Base-by-base conservation (phyloP, 2,113 vertebrate species). In the Carassius carassius region DNA sequence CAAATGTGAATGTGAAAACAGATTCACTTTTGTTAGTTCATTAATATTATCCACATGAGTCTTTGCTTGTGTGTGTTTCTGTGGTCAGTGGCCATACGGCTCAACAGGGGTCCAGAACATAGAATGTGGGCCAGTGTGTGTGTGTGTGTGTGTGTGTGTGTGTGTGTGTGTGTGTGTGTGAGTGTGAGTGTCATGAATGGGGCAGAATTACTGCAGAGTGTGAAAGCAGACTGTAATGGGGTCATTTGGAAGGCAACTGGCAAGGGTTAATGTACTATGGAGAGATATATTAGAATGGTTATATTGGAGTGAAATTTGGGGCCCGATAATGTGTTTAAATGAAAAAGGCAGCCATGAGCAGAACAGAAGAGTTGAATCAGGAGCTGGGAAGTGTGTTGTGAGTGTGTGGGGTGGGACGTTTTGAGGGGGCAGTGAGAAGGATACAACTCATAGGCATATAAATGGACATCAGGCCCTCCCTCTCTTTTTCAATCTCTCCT, bases 161-260 rank as follows among this genome's bases (percentile, higher is more conserved):
- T 97, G 65, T 96, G 95, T 97, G 37, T 7, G 95, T 96, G 96
- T 98, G 96, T 41, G 65, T 96, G 95, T 97, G 37, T 7, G 95
- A 96, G 96, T 98, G 97, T 98, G 97, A 96, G 97, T 96, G 96
- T 97, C 96, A 96, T 97, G 97, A 97, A 96, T 96, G 96, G 96
- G 96, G 96, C 96, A 96, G 96, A 98, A 98, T 98, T 97, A 98
- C 96, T 97, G 98, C 96, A 95, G 94, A 97, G 96, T 96, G 96
- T 97, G 96, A 84, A 98, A 98, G 97, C 97, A 99, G 98, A 96
- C 96, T 96, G 97, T 99, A 99, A 99, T 99, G 96, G 97, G 97
- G 97, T 98, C 96, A 98, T 99, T 99, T 99, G 96, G 98, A 98
- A 99, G 97, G 97, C 97, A 99, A 98, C 98, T 98, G 98, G 96